These are phyloP conservation scores for Podarcis cretensis DNA, from an alignment of 2,113 vertebrate genomes.

Conservation along the genomic window DNA sequence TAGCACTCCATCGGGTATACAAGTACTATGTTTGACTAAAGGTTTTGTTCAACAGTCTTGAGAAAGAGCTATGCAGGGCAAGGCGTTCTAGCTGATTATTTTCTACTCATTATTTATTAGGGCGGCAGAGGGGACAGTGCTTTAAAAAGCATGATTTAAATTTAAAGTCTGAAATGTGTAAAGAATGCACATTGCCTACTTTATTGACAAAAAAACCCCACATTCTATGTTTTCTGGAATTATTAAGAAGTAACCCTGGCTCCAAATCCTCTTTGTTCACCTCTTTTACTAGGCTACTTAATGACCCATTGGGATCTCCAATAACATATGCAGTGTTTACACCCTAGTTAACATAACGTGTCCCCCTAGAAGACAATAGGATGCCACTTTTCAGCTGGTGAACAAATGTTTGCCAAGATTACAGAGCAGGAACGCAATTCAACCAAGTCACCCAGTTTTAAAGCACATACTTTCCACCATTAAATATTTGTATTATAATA, in stretches of 20 bases:
- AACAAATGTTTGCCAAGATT: not conserved
- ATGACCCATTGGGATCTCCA: not conserved
- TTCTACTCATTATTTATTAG: conserved; percentile 51
- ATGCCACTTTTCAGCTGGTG: not conserved
- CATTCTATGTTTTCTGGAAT: not conserved
- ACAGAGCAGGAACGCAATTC: conserved; percentile 51
- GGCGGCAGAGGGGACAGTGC: not conserved
- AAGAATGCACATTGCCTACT: not conserved
- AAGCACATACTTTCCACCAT: not conserved
- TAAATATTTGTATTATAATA: too few relatives aligned
- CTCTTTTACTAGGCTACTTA: not conserved
- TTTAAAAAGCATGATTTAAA: conserved; percentile 49
- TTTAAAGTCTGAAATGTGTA: conserved; percentile 66
- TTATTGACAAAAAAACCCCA: not conserved
- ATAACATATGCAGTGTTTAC: not conserved
- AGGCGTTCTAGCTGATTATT: conserved; percentile 17
- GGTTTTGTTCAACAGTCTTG: conserved; percentile 13
- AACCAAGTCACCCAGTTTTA: conserved; percentile 47
- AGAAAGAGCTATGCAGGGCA: conserved; percentile 24
- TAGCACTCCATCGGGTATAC: conserved; percentile 60
- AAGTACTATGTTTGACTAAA: conserved; percentile 43
- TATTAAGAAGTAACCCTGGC: not conserved
- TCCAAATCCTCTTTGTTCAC: not conserved
- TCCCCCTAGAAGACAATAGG: not conserved
- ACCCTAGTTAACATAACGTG: not conserved